These are phyloP conservation scores for Hyperoplus lanceolatus DNA, from an alignment of 2,797 vertebrate genomes.

Conservation along the genomic window DNA sequence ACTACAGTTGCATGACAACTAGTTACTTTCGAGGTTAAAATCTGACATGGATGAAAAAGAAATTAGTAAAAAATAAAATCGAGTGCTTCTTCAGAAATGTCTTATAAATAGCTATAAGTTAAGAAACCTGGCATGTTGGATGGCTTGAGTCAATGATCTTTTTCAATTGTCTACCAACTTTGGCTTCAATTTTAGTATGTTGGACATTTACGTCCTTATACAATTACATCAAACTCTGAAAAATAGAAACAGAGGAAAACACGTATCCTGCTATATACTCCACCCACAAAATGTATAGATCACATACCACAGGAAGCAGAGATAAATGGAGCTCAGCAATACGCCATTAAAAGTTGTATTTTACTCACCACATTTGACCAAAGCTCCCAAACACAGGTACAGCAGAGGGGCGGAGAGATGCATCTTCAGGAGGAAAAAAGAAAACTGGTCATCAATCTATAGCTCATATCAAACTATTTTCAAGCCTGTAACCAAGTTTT, in stretches of 20 bases:
- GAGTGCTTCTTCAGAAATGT: no score
- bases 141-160: not conserved
- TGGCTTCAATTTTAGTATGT: not conserved
- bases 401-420: constrained; percentile 25
- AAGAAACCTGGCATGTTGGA: not conserved
- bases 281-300: no score
- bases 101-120: not conserved
- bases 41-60: no score
- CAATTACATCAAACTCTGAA: not conserved
- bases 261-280: no score
- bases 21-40: no score
- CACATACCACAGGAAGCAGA: no score
- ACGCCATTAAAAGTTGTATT: not conserved
- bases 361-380: constrained; percentile 57
- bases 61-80: no score
- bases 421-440: constrained; percentile 46
- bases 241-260: not conserved
- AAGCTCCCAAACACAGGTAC: constrained; percentile 33
- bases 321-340: not conserved
- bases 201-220: not conserved
- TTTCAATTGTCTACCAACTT: not conserved
- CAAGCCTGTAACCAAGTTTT: not conserved
- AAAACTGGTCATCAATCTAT: not conserved
- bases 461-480: not conserved
- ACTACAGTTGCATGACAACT: no score